Evolutionary conservation across 2,888 invertebrate genomes (phyloP).

Genomic region (Myopa tessellatipennis): DNA sequence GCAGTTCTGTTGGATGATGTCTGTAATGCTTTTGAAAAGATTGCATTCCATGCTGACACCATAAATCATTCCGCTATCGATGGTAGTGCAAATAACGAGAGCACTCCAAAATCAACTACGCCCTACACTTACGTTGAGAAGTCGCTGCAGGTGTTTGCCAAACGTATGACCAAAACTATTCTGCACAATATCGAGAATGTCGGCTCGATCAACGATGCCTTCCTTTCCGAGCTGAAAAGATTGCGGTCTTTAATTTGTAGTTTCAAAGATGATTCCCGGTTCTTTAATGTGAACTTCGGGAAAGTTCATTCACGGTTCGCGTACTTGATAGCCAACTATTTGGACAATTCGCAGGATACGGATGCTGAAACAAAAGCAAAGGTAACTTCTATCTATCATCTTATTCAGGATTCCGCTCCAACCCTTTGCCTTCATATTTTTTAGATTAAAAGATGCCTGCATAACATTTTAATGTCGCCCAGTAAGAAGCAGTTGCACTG

Average conservation of each 20-base stretch:
- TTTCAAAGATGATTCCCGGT: slow-evolving; percentile 77
- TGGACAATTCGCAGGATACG: slow-evolving; percentile 67
- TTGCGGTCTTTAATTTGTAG: slow-evolving; percentile 76
- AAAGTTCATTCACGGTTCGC: slow-evolving; percentile 76
- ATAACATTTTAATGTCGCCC: slow-evolving; percentile 51
- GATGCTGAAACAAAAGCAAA: slow-evolving; percentile 52
- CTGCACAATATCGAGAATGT: slow-evolving; percentile 72
- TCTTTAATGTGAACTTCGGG: slow-evolving; percentile 74
- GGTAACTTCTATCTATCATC: slow-evolving; percentile 44
- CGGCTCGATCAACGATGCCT: slow-evolving; percentile 71
- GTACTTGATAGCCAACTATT: slow-evolving; percentile 73
- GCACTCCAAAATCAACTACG: slow-evolving; percentile 57
- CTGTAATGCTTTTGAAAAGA: slow-evolving; percentile 49
- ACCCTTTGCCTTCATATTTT: slow-evolving; percentile 15
- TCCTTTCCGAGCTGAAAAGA: slow-evolving; percentile 77
- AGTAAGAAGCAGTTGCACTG: slow-evolving; percentile 69
- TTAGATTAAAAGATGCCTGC: slow-evolving; percentile 56
- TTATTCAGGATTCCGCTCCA: not conserved
- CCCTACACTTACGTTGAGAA: slow-evolving; percentile 73
- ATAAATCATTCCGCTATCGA: not conserved
- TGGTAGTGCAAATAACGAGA: slow-evolving; percentile 41
- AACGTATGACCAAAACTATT: slow-evolving; percentile 75
- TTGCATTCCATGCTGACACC: slow-evolving; percentile 44
- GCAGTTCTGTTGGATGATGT: slow-evolving; percentile 51
- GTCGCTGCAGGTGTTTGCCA: slow-evolving; percentile 76